Percentiles rank a stretch among this genome's conserved stretches.
Conservation (phyloP, 2,113 vertebrate genomes). For the Colinus virginianus region DNA sequence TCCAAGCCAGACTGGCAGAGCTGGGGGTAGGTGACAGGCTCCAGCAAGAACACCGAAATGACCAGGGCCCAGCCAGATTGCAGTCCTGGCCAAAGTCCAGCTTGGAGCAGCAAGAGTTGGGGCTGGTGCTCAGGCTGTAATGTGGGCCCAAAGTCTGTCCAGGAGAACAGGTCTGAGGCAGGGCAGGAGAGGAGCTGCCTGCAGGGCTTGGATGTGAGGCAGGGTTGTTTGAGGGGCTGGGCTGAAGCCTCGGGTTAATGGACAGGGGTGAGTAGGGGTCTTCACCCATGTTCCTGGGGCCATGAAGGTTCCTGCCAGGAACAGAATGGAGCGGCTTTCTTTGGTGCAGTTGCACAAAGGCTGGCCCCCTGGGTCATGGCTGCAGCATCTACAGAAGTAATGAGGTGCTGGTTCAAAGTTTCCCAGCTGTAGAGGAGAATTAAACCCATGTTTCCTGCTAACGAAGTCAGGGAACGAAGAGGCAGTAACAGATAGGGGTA, state of each 20-base stretch:
- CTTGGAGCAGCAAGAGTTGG: not conserved
- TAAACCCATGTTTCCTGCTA: not conserved
- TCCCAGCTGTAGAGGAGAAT: not conserved
- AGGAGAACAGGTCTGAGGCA: not conserved
- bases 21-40: not conserved
- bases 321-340: rapidly evolving
- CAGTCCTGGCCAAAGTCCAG: rapidly evolving
- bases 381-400: not conserved
- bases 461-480: not conserved
- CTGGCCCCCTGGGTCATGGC: not conserved
- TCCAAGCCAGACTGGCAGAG: not conserved
- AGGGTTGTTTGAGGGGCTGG: not conserved
- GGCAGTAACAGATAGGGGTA: not conserved
- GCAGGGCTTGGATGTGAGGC: rapidly evolving
- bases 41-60: rapidly evolving
- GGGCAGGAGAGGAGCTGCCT: not conserved
- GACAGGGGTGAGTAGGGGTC: rapidly evolving
- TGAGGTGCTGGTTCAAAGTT: not conserved
- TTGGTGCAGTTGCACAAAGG: not conserved
- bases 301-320: not conserved
- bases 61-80: not conserved
- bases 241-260: rapidly evolving
- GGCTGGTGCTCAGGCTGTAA: not conserved
- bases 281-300: not conserved
- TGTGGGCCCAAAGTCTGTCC: not conserved